A percentile compares a stretch with the other conserved stretches of the same genome.
Evolutionary conservation across 2,113 vertebrate species (phyloP).

Genomic region (Lethenteron reissneri): DNA sequence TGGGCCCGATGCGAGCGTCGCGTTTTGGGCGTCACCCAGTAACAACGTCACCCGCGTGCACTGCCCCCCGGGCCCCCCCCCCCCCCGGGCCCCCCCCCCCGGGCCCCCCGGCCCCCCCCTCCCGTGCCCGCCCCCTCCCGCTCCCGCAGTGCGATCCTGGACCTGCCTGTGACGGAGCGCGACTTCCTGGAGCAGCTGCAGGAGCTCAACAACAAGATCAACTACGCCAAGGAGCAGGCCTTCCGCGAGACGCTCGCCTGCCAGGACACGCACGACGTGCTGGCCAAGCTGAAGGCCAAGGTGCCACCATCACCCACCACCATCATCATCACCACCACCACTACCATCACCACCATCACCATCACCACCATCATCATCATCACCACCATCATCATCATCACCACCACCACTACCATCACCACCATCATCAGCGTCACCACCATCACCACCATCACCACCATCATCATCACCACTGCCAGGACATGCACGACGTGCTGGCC

Average conservation of each 20-base stretch:
- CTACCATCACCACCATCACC: no score
- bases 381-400: no score
- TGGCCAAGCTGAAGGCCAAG: conserved; percentile 61
- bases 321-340: no score
- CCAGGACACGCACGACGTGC: conserved; percentile 51
- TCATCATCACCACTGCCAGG: no score
- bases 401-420: no score
- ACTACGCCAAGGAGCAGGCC: conserved; percentile 62
- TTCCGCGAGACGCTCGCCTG: conserved; percentile 63
- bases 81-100: neutral
- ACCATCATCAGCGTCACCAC: no score
- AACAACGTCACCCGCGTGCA: neutral
- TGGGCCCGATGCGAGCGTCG: no score
- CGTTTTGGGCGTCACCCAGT: neutral
- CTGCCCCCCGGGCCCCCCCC: neutral
- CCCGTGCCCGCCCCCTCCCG: neutral
- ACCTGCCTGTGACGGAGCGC: conserved; percentile 53
- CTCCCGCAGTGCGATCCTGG: conserved; percentile 40
- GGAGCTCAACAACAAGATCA: conserved; percentile 69
- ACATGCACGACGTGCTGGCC: no score
- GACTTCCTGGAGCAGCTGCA: conserved; percentile 65
- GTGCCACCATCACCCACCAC: conserved; percentile 16
- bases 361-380: no score
- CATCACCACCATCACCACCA: no score
- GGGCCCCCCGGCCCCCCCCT: neutral